A percentile compares a stretch with the other conserved stretches of the same genome.
phyloP scores from a whole-genome alignment of 1,140 invertebrate genomes.

The Drosophila pachea region DNA sequence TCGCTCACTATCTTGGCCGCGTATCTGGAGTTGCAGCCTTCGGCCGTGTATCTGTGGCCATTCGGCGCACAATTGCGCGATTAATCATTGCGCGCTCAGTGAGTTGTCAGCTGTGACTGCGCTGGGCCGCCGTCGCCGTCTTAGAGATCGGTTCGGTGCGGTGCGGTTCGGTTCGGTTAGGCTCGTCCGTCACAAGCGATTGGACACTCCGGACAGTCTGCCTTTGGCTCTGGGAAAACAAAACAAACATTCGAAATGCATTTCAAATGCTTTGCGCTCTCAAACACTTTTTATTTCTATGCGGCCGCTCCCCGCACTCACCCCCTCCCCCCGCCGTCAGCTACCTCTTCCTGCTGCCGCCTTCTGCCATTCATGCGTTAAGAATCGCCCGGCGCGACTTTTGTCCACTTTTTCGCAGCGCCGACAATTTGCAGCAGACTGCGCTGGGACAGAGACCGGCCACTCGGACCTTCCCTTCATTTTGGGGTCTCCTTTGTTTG shows the following conservation, averaged over 20 bases:
- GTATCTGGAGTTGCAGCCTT: slow-evolving; percentile 49
- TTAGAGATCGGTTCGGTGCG: slow-evolving; percentile 63
- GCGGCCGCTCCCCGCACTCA: no score
- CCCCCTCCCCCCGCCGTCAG: not conserved
- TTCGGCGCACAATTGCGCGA: slow-evolving; percentile 70
- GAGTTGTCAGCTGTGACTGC: slow-evolving; percentile 74
- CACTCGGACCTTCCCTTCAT: slow-evolving; percentile 41
- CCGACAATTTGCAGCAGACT: slow-evolving; percentile 65
- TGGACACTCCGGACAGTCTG: slow-evolving; percentile 58
- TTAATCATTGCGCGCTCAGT: slow-evolving; percentile 77
- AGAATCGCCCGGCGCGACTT: slow-evolving; percentile 56
- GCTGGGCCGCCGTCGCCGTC: slow-evolving; percentile 46
- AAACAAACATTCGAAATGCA: slow-evolving; percentile 46
- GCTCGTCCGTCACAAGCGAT: slow-evolving; percentile 69
- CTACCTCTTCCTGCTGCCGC: slow-evolving; percentile 27
- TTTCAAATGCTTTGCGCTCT: slow-evolving; percentile 57
- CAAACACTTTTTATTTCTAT: slow-evolving; percentile 63
- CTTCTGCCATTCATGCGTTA: slow-evolving; percentile 70
- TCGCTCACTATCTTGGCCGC: slow-evolving; percentile 36
- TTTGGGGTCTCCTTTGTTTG: slow-evolving; percentile 73
- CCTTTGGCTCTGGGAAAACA: slow-evolving; percentile 38
- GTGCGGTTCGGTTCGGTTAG: not conserved
- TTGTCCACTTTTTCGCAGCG: slow-evolving; percentile 63
- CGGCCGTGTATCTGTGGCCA: slow-evolving; percentile 26
- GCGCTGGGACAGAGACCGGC: slow-evolving; percentile 10